Evolutionary conservation across 2,797 vertebrate species (phyloP).

Genomic region (Oophaga sylvatica): DNA sequence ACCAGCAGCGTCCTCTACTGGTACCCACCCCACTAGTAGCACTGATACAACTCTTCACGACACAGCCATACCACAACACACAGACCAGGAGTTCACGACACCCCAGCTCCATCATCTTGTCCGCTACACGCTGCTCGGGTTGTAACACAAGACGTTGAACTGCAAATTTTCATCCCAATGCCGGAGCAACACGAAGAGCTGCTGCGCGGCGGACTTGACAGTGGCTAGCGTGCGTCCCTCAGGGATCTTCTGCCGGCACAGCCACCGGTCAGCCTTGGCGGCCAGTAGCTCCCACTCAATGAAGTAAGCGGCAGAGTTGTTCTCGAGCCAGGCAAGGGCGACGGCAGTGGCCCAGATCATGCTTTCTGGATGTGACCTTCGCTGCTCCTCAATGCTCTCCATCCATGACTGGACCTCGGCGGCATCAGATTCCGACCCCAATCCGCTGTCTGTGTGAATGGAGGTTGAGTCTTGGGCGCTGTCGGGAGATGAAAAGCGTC

Average conservation of each 20-base stretch:
- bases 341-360: slow-evolving; percentile 93
- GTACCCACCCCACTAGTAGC: neutral
- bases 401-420: slow-evolving; percentile 36
- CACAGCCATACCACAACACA: slow-evolving; percentile 68
- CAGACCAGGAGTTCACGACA: slow-evolving; percentile 61
- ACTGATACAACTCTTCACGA: slow-evolving; percentile 23
- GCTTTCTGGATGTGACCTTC: slow-evolving; percentile 74
- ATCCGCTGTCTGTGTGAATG: slow-evolving; percentile 61
- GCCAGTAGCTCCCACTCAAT: slow-evolving; percentile 95
- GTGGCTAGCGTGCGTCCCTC: slow-evolving; percentile 79
- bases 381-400: slow-evolving; percentile 50
- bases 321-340: slow-evolving; percentile 94
- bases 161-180: slow-evolving; percentile 98
- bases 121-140: slow-evolving; percentile 85
- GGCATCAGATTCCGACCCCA: slow-evolving; percentile 61
- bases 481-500: slow-evolving; percentile 65
- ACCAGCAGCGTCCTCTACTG: neutral
- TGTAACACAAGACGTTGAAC: slow-evolving; percentile 95
- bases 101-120: slow-evolving; percentile 39
- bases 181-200: slow-evolving; percentile 94
- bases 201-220: slow-evolving; percentile 87
- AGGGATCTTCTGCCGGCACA: slow-evolving; percentile 83
- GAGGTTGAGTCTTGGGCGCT: slow-evolving; percentile 45
- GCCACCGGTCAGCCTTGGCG: slow-evolving; percentile 91
- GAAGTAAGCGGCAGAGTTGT: slow-evolving; percentile 92